Percentiles rank a stretch among this genome's conserved stretches.
Evolutionary conservation across 2,113 vertebrate species (phyloP).

Genomic region (Eulemur macaco): DNA sequence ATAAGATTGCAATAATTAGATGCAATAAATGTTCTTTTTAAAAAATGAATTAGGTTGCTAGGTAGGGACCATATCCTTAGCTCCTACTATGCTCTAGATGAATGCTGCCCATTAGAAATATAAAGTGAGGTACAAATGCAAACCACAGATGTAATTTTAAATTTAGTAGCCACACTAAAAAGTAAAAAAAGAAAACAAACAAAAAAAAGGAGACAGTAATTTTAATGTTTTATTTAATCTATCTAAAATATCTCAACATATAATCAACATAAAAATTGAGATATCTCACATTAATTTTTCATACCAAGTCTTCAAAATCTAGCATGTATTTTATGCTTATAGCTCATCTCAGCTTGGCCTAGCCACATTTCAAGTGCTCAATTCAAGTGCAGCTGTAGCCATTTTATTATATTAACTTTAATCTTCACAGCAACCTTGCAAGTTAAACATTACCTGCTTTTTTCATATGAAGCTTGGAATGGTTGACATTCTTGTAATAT

Average conservation of each 20-base stretch:
- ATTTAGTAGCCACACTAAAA: background rate
- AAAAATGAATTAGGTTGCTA: background rate
- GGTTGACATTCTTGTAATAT: background rate
- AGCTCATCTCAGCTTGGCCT: background rate
- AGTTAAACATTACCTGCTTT: background rate
- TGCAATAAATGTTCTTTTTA: background rate
- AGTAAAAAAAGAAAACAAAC: background rate
- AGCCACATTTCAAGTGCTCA: background rate
- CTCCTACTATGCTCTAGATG: background rate
- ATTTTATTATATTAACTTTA: background rate
- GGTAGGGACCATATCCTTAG: background rate
- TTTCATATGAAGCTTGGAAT: background rate
- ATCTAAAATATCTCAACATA: background rate
- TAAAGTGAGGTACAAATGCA: background rate
- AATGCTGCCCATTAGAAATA: background rate
- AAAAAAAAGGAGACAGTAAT: background rate
- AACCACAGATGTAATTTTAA: background rate
- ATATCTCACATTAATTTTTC: background rate
- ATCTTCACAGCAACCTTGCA: background rate
- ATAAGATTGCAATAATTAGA: background rate
- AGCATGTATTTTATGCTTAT: background rate
- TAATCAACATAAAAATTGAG: background rate
- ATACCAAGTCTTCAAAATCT: background rate
- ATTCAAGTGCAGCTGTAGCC: background rate
- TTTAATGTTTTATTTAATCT: background rate